Percentiles rank a stretch among this genome's conserved stretches.
phyloP scores from a whole-genome alignment of 2,797 vertebrate species.

The Numenius phaeopus region DNA sequence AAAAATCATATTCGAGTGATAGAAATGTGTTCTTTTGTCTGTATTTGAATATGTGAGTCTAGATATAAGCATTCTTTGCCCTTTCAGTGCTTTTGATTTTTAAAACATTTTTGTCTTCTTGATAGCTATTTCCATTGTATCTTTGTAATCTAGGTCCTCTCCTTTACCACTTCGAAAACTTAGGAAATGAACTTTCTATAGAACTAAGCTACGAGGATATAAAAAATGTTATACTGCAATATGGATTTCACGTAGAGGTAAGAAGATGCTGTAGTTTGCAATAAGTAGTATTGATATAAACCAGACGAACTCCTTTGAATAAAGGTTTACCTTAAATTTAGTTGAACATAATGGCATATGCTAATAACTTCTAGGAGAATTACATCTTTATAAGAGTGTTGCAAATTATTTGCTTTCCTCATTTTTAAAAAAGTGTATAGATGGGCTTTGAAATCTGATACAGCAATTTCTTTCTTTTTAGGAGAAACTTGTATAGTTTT shows the following conservation, averaged over 20 bases:
- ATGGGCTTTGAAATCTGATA: neutral
- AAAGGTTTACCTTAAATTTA: neutral
- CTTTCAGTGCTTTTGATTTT: neutral
- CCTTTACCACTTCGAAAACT: conserved; percentile 97
- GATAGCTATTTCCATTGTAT: neutral
- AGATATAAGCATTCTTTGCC: neutral
- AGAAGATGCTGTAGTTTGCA: conserved; percentile 12
- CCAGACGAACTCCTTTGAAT: neutral
- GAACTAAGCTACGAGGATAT: conserved; percentile 98
- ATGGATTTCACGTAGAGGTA: conserved; percentile 95
- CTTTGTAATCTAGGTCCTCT: conserved; percentile 87
- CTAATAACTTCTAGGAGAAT: neutral
- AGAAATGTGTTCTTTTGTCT: neutral
- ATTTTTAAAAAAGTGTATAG: neutral
- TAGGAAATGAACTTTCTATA: conserved; percentile 97
- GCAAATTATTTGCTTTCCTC: neutral
- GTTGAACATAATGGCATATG: neutral
- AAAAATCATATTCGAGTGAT: neutral
- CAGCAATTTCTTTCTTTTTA: neutral
- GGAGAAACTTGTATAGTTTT: neutral
- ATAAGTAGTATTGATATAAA: neutral
- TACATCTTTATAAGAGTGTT: neutral
- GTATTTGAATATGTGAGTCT: neutral
- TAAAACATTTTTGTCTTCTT: neutral
- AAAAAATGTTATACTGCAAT: conserved; percentile 89